Conservation (phyloP, 2,113 vertebrate genomes). For the Pelvicachromis taeniatus region DNA sequence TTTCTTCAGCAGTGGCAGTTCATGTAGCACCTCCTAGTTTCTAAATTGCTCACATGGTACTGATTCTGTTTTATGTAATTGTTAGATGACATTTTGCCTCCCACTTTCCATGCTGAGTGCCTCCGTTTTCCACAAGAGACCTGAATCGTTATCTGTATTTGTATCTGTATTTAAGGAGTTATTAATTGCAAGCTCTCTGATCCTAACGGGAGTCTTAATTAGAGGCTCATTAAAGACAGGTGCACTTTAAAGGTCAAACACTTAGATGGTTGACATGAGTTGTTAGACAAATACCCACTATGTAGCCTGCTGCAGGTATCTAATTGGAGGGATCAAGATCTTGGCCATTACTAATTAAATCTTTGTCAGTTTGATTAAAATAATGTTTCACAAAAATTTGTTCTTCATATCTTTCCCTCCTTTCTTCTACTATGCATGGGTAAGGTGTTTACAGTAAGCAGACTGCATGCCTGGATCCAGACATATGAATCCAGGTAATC, state of each 20-base stretch:
- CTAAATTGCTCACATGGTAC: neutral
- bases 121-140: neutral
- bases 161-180: constrained; percentile 8
- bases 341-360: constrained; percentile 5
- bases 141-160: neutral
- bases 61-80: neutral
- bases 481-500: neutral
- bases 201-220: constrained; percentile 32
- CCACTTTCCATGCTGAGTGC: neutral
- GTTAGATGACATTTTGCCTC: constrained; percentile 12
- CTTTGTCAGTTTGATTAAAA: constrained; percentile 4
- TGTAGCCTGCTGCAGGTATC: constrained; percentile 15
- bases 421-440: neutral
- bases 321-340: constrained; percentile 17
- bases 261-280: neutral
- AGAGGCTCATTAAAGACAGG: constrained; percentile 33
- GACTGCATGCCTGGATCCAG: neutral
- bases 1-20: neutral
- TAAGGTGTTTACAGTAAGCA: neutral
- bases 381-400: neutral
- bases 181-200: constrained; percentile 20
- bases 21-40: neutral
- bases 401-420: neutral
- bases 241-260: constrained; percentile 34
- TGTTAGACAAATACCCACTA: constrained; percentile 19